Evolutionary conservation across 2,113 vertebrate species (phyloP).

Genomic region (Mustelus asterias): DNA sequence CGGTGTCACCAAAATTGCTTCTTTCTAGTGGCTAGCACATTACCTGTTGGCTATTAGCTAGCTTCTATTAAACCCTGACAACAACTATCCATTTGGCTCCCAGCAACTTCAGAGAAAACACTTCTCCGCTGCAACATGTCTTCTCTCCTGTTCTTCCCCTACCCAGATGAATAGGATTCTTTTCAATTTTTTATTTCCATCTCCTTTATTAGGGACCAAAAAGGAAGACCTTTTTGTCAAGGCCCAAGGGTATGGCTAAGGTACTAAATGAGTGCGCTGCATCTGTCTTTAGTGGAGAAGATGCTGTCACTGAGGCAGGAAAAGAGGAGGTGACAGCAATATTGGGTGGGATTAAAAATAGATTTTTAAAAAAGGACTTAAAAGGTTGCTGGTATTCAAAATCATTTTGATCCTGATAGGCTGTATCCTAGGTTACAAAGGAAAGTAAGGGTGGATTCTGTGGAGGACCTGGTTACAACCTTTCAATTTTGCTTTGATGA

Average conservation of each 20-base stretch:
- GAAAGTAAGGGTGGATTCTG: background rate
- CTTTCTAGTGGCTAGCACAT: background rate
- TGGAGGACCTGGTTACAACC: background rate
- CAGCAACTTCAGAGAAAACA: background rate
- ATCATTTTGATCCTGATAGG: background rate
- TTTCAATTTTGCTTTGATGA: background rate
- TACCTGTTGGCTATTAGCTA: background rate
- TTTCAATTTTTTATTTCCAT: background rate
- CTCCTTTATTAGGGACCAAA: background rate
- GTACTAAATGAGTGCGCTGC: background rate
- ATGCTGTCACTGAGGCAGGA: background rate
- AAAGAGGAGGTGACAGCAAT: background rate
- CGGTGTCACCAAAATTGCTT: background rate
- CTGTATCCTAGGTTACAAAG: background rate
- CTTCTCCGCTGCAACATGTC: background rate
- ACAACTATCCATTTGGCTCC: background rate
- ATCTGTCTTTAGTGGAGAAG: background rate
- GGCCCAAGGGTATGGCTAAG: background rate
- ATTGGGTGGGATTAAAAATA: background rate
- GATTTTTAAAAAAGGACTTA: background rate
- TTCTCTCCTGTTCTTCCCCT: background rate
- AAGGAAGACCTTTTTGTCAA: background rate
- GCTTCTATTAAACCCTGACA: background rate
- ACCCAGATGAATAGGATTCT: background rate
- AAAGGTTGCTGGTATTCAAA: background rate